Percentiles rank a stretch among this genome's conserved stretches.
These are phyloP conservation scores for Brachyptera risi DNA, from an alignment of 2,888 invertebrate species.

Conservation along the genomic window DNA sequence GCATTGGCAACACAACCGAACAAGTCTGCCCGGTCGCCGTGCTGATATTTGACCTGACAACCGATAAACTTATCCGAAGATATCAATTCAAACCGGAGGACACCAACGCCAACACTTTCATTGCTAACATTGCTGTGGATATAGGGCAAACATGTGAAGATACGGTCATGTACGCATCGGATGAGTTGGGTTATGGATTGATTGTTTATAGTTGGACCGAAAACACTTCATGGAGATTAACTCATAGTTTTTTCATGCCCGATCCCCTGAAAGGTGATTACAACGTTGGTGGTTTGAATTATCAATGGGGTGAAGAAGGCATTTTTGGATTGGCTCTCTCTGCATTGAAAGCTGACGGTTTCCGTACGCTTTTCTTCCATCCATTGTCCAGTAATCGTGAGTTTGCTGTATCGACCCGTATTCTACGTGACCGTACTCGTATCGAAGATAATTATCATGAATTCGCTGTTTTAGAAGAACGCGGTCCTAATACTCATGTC, in stretches of 20 bases:
- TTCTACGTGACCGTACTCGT: conserved; percentile 63
- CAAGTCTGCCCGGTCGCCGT: conserved; percentile 77
- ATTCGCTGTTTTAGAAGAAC: conserved; percentile 50
- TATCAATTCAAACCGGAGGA: conserved; percentile 63
- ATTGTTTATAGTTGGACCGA: conserved; percentile 73
- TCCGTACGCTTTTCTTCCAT: conserved; percentile 69
- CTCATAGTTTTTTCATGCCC: conserved; percentile 74
- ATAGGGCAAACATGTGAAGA: conserved; percentile 68
- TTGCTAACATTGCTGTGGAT: conserved; percentile 83
- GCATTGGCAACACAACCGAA: conserved; percentile 70
- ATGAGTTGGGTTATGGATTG: conserved; percentile 77
- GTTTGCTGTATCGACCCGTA: conserved; percentile 72
- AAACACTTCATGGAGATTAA: conserved; percentile 75
- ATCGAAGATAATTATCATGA: conserved; percentile 67
- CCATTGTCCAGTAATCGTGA: conserved; percentile 74
- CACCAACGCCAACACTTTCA: conserved; percentile 71
- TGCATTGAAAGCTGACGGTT: conserved; percentile 62
- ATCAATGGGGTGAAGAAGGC: conserved; percentile 81
- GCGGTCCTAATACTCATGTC: conserved; percentile 65
- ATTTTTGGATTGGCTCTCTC: conserved; percentile 75
- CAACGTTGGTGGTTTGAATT: conserved; percentile 69
- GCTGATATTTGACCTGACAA: conserved; percentile 71
- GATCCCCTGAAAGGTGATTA: conserved; percentile 76
- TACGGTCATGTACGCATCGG: conserved; percentile 73
- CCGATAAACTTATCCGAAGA: conserved; percentile 61